Percentiles rank a stretch among this genome's conserved stretches.
Conservation (phyloP, 2,113 vertebrate genomes). For the Hemibates koningsi region DNA sequence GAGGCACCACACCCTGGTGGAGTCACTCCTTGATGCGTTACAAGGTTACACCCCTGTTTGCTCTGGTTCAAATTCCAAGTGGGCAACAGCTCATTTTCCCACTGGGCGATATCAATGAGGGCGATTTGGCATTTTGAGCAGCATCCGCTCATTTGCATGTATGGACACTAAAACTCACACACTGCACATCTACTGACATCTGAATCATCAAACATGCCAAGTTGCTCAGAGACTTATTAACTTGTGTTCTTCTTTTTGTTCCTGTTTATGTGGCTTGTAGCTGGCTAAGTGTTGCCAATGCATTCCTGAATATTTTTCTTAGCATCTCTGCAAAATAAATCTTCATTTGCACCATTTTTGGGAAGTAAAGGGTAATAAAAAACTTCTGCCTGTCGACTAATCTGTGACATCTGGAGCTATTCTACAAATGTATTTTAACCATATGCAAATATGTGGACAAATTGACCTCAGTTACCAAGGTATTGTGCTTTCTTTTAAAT, state of each 20-base stretch:
- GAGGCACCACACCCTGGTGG: slow-evolving; percentile 33
- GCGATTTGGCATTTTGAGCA: slow-evolving; percentile 10
- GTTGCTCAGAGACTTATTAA: not conserved
- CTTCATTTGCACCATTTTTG: slow-evolving; percentile 3
- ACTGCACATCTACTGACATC: not conserved
- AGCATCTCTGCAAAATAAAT: not conserved
- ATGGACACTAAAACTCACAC: not conserved
- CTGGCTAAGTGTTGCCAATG: not conserved
- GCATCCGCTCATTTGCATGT: not conserved
- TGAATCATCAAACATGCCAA: slow-evolving; percentile 5
- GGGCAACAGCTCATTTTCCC: slow-evolving; percentile 22
- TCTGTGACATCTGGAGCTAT: not conserved
- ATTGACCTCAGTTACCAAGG: not conserved
- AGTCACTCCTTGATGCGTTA: slow-evolving; percentile 46
- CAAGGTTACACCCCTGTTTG: slow-evolving; percentile 55
- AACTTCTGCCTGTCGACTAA: not conserved
- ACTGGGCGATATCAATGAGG: slow-evolving; percentile 18
- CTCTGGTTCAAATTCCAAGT: slow-evolving; percentile 32
- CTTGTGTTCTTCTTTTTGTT: not conserved
- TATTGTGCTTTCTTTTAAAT: not conserved
- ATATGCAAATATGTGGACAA: not conserved
- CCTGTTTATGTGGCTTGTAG: not conserved
- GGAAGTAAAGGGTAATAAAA: not conserved
- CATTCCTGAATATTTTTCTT: not conserved
- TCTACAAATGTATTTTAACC: not conserved